Percentiles rank a stretch among this genome's conserved stretches.
phyloP scores from a whole-genome alignment of 2,888 invertebrate species.

The Pandemis corylana region DNA sequence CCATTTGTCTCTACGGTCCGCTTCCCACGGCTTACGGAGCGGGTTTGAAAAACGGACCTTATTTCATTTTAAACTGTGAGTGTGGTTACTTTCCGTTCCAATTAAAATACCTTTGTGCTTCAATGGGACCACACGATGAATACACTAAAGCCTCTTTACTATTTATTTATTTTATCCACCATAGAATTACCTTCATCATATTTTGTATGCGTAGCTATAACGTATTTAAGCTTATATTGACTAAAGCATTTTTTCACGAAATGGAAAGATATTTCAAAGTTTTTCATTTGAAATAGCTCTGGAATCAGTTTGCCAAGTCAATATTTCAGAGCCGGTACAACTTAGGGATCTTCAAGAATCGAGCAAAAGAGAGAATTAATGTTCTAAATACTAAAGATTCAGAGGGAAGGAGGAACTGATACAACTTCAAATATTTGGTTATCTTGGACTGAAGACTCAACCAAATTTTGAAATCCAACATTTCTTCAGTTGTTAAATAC shows the following conservation, averaged over 20 bases:
- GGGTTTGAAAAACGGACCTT: slow-evolving; percentile 34
- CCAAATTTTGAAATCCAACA: not conserved
- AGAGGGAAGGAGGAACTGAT: no score
- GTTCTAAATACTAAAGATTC: no score
- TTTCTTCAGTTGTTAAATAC: not conserved
- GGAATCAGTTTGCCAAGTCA: no score
- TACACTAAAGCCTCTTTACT: slow-evolving; percentile 22
- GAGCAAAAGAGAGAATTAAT: no score
- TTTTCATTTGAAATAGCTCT: no score
- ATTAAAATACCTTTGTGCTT: slow-evolving; percentile 41
- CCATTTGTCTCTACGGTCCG: slow-evolving; percentile 35
- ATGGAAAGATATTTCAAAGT: no score
- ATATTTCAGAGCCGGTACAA: no score
- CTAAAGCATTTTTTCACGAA: not conserved
- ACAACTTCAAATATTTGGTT: no score
- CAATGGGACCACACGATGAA: slow-evolving; percentile 24
- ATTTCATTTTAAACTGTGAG: slow-evolving; percentile 26
- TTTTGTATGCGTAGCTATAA: not conserved
- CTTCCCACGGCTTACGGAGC: slow-evolving; percentile 28
- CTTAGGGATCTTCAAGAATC: no score
- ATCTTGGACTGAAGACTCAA: not conserved
- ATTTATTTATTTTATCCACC: slow-evolving; percentile 14
- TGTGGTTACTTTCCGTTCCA: slow-evolving; percentile 30
- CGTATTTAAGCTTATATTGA: not conserved
- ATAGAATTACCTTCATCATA: not conserved